Percentiles rank a stretch among this genome's conserved stretches.
phyloP scores from a whole-genome alignment of 2,113 vertebrate genomes.

The Thinocorus orbignyianus region DNA sequence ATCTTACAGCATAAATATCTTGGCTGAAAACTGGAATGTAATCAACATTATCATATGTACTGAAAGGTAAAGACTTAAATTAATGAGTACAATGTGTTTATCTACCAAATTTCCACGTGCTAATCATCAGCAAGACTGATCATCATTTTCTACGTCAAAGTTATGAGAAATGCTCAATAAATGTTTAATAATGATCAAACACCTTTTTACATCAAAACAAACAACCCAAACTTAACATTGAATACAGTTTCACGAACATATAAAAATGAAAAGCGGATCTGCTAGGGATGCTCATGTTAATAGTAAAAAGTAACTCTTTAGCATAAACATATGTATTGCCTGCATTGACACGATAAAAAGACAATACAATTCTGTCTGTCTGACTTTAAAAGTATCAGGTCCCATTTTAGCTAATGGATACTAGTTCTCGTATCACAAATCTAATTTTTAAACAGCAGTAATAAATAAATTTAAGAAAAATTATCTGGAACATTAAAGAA shows the following conservation, averaged over 20 bases:
- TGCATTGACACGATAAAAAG: not conserved
- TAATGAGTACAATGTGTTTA: conserved; percentile 10
- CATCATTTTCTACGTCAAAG: not conserved
- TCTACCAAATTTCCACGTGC: not conserved
- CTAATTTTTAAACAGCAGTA: not conserved
- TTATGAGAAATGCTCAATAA: not conserved
- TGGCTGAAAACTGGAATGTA: conserved; percentile 8
- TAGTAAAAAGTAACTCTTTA: not conserved
- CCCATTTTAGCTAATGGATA: not conserved
- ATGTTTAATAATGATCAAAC: conserved; percentile 2
- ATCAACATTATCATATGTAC: conserved; percentile 29
- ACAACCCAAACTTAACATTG: not conserved
- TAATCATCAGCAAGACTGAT: not conserved
- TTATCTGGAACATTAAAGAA: not conserved
- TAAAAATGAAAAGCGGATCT: not conserved
- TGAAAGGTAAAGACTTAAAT: not conserved
- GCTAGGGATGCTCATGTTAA: not conserved
- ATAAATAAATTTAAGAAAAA: not conserved
- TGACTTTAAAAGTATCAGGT: not conserved
- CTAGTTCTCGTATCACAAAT: not conserved
- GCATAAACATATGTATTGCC: not conserved
- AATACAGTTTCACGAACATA: not conserved
- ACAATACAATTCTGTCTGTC: not conserved
- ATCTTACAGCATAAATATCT: not conserved
- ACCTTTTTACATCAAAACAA: not conserved